phyloP scores from a whole-genome alignment of 2,888 invertebrate genomes.

The Cryptus armator region DNA sequence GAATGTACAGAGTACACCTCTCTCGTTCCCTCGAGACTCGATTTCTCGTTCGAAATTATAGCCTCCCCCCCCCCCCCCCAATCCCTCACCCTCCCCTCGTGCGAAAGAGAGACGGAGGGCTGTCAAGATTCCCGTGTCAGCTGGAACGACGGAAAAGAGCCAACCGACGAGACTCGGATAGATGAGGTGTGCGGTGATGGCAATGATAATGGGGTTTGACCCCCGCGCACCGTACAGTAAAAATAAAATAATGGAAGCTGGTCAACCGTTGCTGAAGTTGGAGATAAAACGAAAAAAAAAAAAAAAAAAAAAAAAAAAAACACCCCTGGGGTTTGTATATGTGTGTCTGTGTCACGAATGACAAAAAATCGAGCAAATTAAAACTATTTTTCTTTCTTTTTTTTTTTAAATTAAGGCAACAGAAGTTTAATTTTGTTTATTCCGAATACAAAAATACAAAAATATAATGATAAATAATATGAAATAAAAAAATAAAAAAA shows the following conservation, averaged over 20 bases:
- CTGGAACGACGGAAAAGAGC: slow-evolving; percentile 37
- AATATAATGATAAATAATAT: too few species aligned
- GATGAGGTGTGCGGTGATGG: neutral
- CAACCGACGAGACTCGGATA: slow-evolving; percentile 11
- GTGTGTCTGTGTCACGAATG: neutral
- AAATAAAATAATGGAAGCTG: slow-evolving; percentile 19
- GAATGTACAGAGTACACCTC: neutral
- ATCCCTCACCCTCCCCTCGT: too few species aligned
- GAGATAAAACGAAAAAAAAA: neutral
- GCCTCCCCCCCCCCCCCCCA: neutral
- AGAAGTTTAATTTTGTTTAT: too few species aligned
- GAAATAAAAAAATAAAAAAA: too few species aligned
- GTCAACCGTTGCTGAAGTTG: neutral
- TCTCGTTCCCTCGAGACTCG: slow-evolving; percentile 15
- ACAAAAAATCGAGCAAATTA: neutral
- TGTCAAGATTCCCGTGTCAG: slow-evolving; percentile 44
- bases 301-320: neutral
- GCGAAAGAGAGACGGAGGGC: slow-evolving; percentile 35
- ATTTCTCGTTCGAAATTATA: slow-evolving; percentile 56
- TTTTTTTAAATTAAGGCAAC: too few species aligned
- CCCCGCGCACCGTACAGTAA: neutral
- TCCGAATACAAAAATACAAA: too few species aligned
- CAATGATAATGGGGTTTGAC: neutral
- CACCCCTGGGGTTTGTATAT: neutral
- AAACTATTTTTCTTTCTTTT: too few species aligned